phyloP scores from a whole-genome alignment of 2,113 vertebrate genomes.

The Rhodinocichla rosea region DNA sequence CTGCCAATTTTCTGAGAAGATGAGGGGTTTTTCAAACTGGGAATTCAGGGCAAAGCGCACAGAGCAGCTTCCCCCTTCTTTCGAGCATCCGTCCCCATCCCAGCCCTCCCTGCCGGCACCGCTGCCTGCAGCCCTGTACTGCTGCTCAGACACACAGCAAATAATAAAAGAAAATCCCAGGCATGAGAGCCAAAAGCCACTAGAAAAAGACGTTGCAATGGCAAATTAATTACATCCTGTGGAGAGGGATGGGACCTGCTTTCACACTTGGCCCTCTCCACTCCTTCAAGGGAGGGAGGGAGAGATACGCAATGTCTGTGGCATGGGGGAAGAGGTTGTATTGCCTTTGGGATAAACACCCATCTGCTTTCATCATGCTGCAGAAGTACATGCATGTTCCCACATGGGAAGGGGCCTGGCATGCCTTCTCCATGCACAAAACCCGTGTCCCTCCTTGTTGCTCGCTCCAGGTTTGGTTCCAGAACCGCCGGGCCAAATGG shows the following conservation, averaged over 20 bases:
- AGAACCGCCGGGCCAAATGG: constrained; percentile 98
- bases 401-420: background rate
- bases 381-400: background rate
- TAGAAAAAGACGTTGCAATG: background rate
- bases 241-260: background rate
- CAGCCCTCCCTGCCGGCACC: background rate
- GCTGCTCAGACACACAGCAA: background rate
- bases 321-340: background rate
- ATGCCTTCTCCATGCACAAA: background rate
- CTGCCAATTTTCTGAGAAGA: constrained; percentile 52
- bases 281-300: background rate
- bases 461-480: constrained; percentile 91
- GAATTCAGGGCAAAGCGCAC: background rate
- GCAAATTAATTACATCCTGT: constrained; percentile 61
- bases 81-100: fast-evolving
- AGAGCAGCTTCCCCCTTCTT: background rate
- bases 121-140: background rate
- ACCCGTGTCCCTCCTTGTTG: fast-evolving
- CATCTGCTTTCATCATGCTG: background rate
- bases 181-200: background rate
- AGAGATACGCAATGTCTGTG: background rate
- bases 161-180: constrained; percentile 36
- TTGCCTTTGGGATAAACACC: background rate
- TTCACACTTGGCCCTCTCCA: background rate
- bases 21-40: constrained; percentile 39